Evolutionary conservation across 1,140 invertebrate species (phyloP), one percentile per base, ranked within the genome.

Genomic region (Pseudomyrmex flavicornis): DNA sequence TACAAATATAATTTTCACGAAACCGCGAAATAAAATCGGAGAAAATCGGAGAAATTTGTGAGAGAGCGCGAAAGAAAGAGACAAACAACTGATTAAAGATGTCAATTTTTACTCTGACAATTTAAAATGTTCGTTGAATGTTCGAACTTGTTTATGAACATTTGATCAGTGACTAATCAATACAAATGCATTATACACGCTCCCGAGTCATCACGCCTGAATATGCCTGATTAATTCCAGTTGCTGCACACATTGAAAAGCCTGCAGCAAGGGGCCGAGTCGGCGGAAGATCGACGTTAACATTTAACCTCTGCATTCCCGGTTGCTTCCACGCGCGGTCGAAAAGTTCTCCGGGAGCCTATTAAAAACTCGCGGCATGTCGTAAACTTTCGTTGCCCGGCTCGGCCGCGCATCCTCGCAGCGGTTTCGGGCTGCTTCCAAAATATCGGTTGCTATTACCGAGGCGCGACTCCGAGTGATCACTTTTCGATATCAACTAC

Each of bases 291-390:
- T 56, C 35, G 17, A 79, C 82, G 75, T 87, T 88, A 86, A 79
- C 85, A 35, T 75, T 62, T 65, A 85, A 86, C 65, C 26, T 84
- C 73, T 48, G 85, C 75, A 56, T 73, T 77, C 85, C 86, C 54
- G 52, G 84, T 10, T 10, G 0, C 56, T 66, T 54, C 52, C 46
- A 48, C 48, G 56, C 44, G 26, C 44, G 26, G 3, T 17, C 35
- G 35, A 20, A 74, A 56, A 22, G 79, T 83, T 35, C 50, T 10
- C 69, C 20, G 44, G 82, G 74, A 50, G 65, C 58, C 62, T 54
- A 58, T 79, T 87, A 88, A 88, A 84, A 87, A 80, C 56, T 76
- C 59, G 70, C 75, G 75, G 66, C 72, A 17, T 54, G 52, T 83
- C 66, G 58, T 75, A 63, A 75, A 77, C 59, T 52, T n/a, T 20